Percentiles rank a stretch among this genome's conserved stretches.
phyloP scores from a whole-genome alignment of 2,797 vertebrate species.

The Sebastes flavidus region DNA sequence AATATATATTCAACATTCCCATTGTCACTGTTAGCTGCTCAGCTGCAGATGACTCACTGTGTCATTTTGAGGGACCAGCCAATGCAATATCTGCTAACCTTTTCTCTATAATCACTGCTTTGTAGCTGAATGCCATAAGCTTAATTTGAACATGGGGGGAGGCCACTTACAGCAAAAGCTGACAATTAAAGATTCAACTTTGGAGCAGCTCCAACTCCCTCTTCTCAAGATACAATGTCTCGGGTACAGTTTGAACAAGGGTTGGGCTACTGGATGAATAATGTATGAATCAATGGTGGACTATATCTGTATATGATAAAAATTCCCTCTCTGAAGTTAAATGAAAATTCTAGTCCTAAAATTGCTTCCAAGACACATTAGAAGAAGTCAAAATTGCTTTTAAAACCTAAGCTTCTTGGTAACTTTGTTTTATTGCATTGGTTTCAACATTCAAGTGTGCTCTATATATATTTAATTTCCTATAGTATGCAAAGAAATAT shows the following conservation, averaged over 20 bases:
- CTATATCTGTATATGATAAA: background rate
- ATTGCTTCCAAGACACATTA: background rate
- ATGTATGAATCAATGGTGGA: conserved; percentile 1
- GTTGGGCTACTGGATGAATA: background rate
- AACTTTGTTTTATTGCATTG: background rate
- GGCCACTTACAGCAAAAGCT: conserved; percentile 59
- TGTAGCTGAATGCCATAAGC: conserved; percentile 79
- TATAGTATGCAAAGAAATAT: background rate
- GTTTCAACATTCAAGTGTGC: background rate
- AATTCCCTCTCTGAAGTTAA: background rate
- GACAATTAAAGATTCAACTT: conserved; percentile 62
- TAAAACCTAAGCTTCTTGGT: background rate
- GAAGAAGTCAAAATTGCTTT: background rate
- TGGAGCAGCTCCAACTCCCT: conserved; percentile 9
- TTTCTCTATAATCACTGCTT: conserved; percentile 75
- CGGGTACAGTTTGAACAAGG: conserved; percentile 2
- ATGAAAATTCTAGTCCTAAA: background rate
- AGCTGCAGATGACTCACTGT: conserved; percentile 47
- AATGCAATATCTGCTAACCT: conserved; percentile 64
- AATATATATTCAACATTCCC: conserved; percentile 19
- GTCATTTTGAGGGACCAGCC: conserved; percentile 43
- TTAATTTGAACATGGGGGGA: conserved; percentile 64
- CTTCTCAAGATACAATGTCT: background rate
- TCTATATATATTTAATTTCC: background rate
- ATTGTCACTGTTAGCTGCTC: conserved; percentile 25